These are phyloP conservation scores for Tigriopus japonicus DNA, from an alignment of 1,140 invertebrate genomes.

Conservation along the genomic window DNA sequence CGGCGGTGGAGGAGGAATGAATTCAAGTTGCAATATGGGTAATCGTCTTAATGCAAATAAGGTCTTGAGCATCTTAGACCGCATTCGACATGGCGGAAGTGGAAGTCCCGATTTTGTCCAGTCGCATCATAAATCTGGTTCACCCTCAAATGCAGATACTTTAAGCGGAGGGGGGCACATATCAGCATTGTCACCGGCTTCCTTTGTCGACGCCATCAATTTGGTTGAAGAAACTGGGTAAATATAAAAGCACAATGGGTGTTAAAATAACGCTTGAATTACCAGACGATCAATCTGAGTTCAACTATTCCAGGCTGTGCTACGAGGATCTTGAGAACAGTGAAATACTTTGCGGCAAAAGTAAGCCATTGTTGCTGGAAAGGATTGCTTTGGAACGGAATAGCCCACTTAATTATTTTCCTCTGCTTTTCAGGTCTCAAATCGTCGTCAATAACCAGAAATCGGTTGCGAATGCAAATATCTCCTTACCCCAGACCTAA, in stretches of 20 bases:
- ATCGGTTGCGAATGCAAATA: conserved; percentile 7
- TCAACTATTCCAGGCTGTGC: background rate
- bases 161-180: background rate
- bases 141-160: background rate
- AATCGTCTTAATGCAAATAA: background rate
- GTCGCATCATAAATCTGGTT: too few relatives aligned
- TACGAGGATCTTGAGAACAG: conserved; percentile 2
- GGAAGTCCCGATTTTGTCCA: background rate
- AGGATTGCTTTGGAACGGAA: background rate
- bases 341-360: background rate
- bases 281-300: background rate
- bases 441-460: background rate
- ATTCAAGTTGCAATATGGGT: background rate
- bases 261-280: background rate
- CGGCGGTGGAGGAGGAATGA: background rate
- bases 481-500: conserved; percentile 5
- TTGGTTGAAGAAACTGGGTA: conserved; percentile 10
- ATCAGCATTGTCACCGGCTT: background rate
- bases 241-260: background rate
- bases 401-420: background rate
- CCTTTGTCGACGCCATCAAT: conserved; percentile 7
- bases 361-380: background rate
- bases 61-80: conserved; percentile 6
- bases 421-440: background rate
- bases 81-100: background rate